These are phyloP conservation scores for Neoitamus cyanurus DNA, from an alignment of 2,888 invertebrate genomes.

Conservation along the genomic window DNA sequence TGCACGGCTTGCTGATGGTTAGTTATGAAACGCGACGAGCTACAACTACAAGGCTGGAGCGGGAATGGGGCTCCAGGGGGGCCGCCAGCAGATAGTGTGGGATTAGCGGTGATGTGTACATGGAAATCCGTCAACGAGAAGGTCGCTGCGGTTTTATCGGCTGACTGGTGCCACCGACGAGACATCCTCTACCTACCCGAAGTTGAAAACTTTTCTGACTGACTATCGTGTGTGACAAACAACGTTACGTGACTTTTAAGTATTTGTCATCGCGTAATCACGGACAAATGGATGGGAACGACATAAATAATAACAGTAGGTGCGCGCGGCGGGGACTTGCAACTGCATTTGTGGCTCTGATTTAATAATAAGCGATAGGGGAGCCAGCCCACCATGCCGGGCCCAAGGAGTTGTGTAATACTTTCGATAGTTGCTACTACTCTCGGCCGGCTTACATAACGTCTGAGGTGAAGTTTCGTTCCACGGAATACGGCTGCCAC, in stretches of 20 bases:
- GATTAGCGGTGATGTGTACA: conserved; percentile 19
- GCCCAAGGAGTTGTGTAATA: neutral
- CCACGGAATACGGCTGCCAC: neutral
- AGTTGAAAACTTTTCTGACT: conserved; percentile 8
- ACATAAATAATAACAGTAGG: conserved; percentile 31
- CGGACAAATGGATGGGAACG: conserved; percentile 28
- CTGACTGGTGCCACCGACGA: conserved; percentile 28
- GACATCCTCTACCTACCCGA: neutral
- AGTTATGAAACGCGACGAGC: conserved; percentile 3
- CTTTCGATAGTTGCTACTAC: neutral
- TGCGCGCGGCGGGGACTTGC: neutral
- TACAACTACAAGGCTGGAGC: too few relatives aligned
- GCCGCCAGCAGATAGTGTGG: neutral
- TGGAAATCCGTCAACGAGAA: conserved; percentile 37
- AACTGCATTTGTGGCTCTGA: neutral
- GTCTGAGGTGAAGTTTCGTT: neutral
- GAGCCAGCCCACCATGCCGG: neutral
- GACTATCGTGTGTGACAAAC: conserved; percentile 37
- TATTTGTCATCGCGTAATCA: conserved; percentile 47
- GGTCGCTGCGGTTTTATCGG: conserved; percentile 36
- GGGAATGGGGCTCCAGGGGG: neutral
- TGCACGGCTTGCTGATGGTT: neutral
- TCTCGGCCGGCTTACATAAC: neutral
- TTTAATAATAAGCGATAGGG: neutral
- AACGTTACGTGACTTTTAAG: conserved; percentile 47